Evolutionary conservation across 2,797 vertebrate genomes (phyloP).

Genomic region (Clangula hyemalis): DNA sequence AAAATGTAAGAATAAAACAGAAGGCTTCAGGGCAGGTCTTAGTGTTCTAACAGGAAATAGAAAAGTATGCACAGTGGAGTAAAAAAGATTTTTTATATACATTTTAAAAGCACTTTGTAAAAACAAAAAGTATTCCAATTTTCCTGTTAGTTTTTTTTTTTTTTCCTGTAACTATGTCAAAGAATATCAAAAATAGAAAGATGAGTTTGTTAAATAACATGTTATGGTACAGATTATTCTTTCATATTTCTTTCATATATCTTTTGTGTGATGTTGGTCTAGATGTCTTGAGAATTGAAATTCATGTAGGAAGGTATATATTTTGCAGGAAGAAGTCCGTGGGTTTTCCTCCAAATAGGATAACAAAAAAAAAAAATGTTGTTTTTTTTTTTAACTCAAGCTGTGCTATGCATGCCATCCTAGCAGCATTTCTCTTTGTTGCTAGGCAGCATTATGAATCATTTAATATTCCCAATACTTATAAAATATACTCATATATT

Average conservation of each 20-base stretch:
- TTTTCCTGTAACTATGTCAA: neutral
- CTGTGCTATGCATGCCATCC: neutral
- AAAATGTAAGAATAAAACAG: neutral
- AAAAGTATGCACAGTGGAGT: neutral
- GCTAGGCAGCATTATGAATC: neutral
- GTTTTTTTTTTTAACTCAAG: neutral
- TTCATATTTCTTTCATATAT: neutral
- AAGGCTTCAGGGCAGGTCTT: neutral
- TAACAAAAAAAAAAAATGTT: neutral
- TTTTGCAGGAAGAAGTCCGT: neutral
- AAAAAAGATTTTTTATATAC: neutral
- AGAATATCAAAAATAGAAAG: constrained; percentile 26
- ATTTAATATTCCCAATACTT: neutral
- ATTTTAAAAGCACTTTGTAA: constrained; percentile 23
- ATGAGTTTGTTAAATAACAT: neutral
- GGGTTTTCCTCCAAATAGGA: neutral
- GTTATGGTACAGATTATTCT: neutral
- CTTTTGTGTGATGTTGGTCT: neutral
- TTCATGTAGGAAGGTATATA: neutral
- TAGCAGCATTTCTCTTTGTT: neutral
- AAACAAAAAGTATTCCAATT: constrained; percentile 35
- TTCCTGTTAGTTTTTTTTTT: constrained; percentile 7
- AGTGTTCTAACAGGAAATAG: neutral
- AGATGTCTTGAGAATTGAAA: neutral
- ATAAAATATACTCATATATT: neutral